These are phyloP conservation scores for human (Homo sapiens) DNA, from an alignment of 2,113 vertebrate species.

Conservation along the genomic window GRCh38 chr1:113817001-113817500, in stretches of 20 bases:
- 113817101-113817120: background rate
- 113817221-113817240: background rate
- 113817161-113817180: background rate
- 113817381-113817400: background rate
- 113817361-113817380: background rate
- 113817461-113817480: no score
- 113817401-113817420: background rate
- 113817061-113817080: background rate
- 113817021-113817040: background rate
- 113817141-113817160: background rate
- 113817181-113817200: background rate
- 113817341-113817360: background rate
- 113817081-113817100: background rate
- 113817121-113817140: background rate
- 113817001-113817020: background rate
- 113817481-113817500: no score
- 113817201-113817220: background rate
- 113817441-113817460: no score
- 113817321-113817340: background rate
- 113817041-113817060: background rate
- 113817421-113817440: background rate
- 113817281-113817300: background rate
- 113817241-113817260: background rate
- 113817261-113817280: background rate
- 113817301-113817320: background rate